These are phyloP conservation scores for Orthonychiurus folsomi DNA, from an alignment of 2,888 invertebrate genomes.

Conservation along the genomic window DNA sequence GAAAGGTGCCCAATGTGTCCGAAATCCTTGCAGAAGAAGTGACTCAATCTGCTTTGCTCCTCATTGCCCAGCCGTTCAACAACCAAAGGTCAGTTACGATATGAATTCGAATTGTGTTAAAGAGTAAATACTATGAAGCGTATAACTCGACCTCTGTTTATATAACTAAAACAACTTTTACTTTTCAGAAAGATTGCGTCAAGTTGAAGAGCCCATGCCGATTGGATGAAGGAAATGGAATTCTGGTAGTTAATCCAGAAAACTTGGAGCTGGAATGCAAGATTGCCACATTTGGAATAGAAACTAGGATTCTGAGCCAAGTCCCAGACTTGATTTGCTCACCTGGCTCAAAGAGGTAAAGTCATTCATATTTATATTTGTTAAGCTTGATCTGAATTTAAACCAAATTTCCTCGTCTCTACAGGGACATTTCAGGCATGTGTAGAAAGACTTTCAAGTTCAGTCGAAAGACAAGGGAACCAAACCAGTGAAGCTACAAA, in stretches of 20 bases:
- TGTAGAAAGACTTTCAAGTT: slow-evolving; percentile 25
- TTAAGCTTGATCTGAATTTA: slow-evolving; percentile 1
- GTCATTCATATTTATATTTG: not conserved
- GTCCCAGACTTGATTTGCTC: slow-evolving; percentile 32
- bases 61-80: slow-evolving; percentile 15
- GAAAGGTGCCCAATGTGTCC: slow-evolving; percentile 19
- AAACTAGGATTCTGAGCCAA: slow-evolving; percentile 25
- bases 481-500: not conserved
- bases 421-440: slow-evolving; percentile 30
- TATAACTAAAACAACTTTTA: not conserved
- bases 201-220: slow-evolving; percentile 12
- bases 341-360: slow-evolving; percentile 32
- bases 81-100: slow-evolving; percentile 15
- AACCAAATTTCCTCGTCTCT: no score
- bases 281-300: not conserved
- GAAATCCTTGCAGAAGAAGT: slow-evolving; percentile 25
- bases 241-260: slow-evolving; percentile 5
- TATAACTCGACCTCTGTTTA: not conserved
- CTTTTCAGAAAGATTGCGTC: slow-evolving; percentile 16
- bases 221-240: slow-evolving; percentile 1
- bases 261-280: slow-evolving; percentile 4
- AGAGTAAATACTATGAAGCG: slow-evolving; percentile 18
- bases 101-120: not conserved
- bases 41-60: slow-evolving; percentile 28
- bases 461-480: not conserved